phyloP scores from a whole-genome alignment of 2,888 invertebrate species.

The Mellilla xanthometata region DNA sequence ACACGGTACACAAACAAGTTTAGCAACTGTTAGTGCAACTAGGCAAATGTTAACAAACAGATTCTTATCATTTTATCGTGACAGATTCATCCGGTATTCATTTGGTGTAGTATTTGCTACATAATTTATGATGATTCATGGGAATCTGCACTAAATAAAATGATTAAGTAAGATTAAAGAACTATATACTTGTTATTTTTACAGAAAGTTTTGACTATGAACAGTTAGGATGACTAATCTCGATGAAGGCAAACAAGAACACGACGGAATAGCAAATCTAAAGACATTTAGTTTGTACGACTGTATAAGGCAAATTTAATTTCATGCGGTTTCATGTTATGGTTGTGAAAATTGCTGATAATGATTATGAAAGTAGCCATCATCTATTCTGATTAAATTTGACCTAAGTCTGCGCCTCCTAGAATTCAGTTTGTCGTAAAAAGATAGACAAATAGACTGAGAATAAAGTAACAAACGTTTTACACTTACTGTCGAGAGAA shows the following conservation, averaged over 20 bases:
- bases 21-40: neutral
- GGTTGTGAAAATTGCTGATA: too few species aligned
- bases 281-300: too few species aligned
- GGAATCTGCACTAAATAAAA: neutral
- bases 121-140: neutral
- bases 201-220: neutral
- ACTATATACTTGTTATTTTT: too few species aligned
- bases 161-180: neutral
- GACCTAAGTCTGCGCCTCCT: too few species aligned
- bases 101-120: neutral
- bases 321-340: too few species aligned
- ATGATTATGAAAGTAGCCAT: too few species aligned
- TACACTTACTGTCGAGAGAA: conserved; percentile 41
- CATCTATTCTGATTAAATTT: too few species aligned
- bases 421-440: too few species aligned
- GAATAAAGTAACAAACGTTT: too few species aligned
- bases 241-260: neutral
- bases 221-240: neutral
- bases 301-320: too few species aligned
- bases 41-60: conserved; percentile 1
- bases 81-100: neutral
- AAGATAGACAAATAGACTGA: too few species aligned
- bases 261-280: too few species aligned
- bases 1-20: conserved; percentile 3
- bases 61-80: neutral